Percentiles rank a stretch among this genome's conserved stretches.
Evolutionary conservation across 2,113 vertebrate genomes (phyloP).

Genomic region (Camarhynchus parvulus): DNA sequence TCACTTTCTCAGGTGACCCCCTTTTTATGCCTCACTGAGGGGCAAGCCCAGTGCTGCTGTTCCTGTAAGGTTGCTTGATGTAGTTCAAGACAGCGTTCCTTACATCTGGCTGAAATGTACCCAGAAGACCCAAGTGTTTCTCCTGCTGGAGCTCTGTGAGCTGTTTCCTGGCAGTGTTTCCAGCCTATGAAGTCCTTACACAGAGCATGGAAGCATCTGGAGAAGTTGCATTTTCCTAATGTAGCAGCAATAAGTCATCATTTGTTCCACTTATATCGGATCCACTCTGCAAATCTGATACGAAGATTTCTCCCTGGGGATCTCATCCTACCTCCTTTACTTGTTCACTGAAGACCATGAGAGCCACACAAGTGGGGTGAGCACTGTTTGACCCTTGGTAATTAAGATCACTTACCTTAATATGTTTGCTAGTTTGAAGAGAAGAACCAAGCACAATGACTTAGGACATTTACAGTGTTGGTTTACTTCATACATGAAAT

Average conservation of each 20-base stretch:
- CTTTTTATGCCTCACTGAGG: background rate
- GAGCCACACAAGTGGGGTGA: constrained; percentile 45
- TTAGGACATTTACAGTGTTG: constrained; percentile 19
- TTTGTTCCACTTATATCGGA: constrained; percentile 54
- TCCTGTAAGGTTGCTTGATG: background rate
- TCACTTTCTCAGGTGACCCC: background rate
- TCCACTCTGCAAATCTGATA: constrained; percentile 47
- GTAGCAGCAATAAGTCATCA: constrained; percentile 27
- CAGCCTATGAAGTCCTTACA: background rate
- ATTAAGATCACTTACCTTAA: constrained; percentile 70
- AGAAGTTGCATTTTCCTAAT: constrained; percentile 61
- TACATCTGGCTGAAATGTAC: background rate
- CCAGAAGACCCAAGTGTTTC: background rate
- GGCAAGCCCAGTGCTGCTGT: background rate
- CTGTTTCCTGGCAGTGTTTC: background rate
- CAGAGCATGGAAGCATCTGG: background rate
- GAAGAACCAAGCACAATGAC: constrained; percentile 15
- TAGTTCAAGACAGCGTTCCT: background rate
- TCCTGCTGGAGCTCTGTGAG: background rate
- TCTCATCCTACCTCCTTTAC: constrained; percentile 9
- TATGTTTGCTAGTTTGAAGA: constrained; percentile 58
- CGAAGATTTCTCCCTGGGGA: constrained; percentile 49
- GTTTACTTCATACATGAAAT: constrained; percentile 55
- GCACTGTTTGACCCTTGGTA: constrained; percentile 58
- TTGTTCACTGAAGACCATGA: constrained; percentile 34